These are phyloP conservation scores for Chiloscyllium plagiosum DNA, from an alignment of 2,113 vertebrate genomes.

Conservation along the genomic window DNA sequence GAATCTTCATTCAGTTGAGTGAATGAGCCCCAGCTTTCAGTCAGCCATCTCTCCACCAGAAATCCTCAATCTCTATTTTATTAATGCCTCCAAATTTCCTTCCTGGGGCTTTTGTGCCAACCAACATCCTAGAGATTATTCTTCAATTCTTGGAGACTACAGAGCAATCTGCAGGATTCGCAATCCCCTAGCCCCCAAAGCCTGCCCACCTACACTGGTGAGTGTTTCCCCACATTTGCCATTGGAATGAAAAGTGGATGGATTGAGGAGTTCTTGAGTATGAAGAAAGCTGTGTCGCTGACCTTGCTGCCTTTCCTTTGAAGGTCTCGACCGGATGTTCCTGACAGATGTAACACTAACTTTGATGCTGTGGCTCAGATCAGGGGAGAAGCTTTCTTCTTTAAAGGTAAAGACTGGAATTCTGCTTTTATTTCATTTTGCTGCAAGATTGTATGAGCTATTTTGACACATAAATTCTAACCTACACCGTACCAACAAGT, in stretches of 20 bases:
- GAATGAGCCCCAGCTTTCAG: not conserved
- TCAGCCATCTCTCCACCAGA: not conserved
- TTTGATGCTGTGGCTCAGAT: slow-evolving; percentile 96
- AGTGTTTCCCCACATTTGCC: not conserved
- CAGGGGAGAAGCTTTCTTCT: slow-evolving; percentile 95
- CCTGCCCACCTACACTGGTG: no score
- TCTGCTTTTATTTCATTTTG: not conserved
- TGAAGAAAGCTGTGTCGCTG: not conserved
- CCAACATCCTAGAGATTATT: not conserved
- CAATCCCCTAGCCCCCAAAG: no score
- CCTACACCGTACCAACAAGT: not conserved
- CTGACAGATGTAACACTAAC: slow-evolving; percentile 76
- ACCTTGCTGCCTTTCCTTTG: slow-evolving; percentile 37
- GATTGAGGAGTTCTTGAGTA: not conserved
- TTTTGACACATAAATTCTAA: not conserved
- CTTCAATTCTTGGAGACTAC: not conserved
- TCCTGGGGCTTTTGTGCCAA: not conserved
- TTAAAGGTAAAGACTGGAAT: slow-evolving; percentile 72
- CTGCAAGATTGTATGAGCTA: not conserved
- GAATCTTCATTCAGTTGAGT: not conserved
- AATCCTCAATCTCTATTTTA: not conserved
- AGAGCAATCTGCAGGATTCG: no score
- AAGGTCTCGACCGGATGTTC: slow-evolving; percentile 69
- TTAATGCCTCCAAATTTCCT: not conserved
- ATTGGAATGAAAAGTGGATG: not conserved